Conservation (phyloP, 2,113 vertebrate species). For the Sylvietta virens region DNA sequence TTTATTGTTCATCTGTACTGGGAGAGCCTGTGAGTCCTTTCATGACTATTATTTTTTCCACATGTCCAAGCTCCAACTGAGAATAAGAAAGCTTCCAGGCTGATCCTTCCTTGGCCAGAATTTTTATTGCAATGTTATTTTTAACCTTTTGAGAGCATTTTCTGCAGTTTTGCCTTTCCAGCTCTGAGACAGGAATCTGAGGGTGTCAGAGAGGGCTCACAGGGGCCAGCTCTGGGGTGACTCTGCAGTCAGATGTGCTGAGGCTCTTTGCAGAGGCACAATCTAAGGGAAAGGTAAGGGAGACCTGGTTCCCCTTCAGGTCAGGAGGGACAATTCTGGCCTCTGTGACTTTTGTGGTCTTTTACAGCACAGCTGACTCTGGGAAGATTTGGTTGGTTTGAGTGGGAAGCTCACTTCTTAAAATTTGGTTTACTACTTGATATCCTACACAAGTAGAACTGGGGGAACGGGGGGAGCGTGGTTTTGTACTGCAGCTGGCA, state of each 20-base stretch:
- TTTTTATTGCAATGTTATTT: neutral
- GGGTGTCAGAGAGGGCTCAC: neutral
- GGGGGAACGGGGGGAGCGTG: accelerated
- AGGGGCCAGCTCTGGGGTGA: neutral
- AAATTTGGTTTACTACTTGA: neutral
- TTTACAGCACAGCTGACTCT: neutral
- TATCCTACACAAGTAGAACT: neutral
- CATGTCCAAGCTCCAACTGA: constrained; percentile 30
- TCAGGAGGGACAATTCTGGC: neutral
- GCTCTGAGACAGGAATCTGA: neutral
- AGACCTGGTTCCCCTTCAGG: neutral
- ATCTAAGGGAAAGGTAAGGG: neutral
- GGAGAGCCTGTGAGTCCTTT: neutral
- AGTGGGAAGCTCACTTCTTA: neutral
- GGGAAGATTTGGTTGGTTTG: neutral
- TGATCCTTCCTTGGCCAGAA: neutral
- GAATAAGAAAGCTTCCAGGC: constrained; percentile 24
- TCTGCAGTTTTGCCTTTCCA: neutral
- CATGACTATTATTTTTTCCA: constrained; percentile 46
- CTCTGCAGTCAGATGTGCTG: neutral
- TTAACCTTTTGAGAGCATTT: constrained; percentile 30
- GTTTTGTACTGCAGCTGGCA: neutral
- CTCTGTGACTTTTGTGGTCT: neutral
- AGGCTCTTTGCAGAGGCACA: neutral
- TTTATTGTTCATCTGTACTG: neutral